Conservation (phyloP, 1,140 invertebrate species). For the Cydia amplana region DNA sequence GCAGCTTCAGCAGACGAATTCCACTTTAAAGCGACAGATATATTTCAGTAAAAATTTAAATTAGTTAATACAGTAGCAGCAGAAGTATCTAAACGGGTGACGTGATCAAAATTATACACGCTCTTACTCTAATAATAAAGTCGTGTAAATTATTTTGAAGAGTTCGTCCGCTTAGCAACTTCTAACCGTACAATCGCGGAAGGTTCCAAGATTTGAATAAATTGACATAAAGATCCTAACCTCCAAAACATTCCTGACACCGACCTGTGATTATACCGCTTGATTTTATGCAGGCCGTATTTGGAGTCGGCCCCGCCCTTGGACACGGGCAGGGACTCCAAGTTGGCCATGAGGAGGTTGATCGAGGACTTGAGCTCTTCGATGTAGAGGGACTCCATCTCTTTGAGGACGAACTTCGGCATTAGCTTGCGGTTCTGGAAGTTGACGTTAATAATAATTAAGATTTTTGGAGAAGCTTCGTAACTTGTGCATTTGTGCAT, state of each 20-base stretch:
- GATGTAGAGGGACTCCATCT: conserved; percentile 99
- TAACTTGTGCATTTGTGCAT: too few species aligned
- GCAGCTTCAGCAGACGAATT: too few species aligned
- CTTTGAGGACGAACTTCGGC: conserved; percentile 99
- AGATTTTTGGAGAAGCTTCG: too few species aligned
- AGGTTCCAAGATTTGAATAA: conserved; percentile 31
- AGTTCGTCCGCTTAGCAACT: not conserved
- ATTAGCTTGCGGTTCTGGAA: conserved; percentile 96
- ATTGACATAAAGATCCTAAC: conserved; percentile 36
- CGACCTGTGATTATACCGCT: conserved; percentile 97
- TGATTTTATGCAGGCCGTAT: conserved; percentile 95
- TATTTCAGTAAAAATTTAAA: too few species aligned
- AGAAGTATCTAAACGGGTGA: too few species aligned
- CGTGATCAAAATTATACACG: not conserved
- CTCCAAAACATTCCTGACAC: conserved; percentile 39
- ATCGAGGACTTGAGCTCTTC: conserved; percentile 99
- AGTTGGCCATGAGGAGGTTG: conserved; percentile 98
- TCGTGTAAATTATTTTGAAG: not conserved
- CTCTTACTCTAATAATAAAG: too few species aligned
- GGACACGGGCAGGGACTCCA: conserved; percentile 98
- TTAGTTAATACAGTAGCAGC: not conserved
- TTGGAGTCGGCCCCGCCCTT: conserved; percentile 98
- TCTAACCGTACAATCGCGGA: conserved; percentile 25
- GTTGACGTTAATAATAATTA: not conserved
- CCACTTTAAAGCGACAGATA: too few species aligned